Evolutionary conservation across 2,113 vertebrate genomes (phyloP), one percentile per base, ranked within the genome.

Genomic region (Scatophagus argus): DNA sequence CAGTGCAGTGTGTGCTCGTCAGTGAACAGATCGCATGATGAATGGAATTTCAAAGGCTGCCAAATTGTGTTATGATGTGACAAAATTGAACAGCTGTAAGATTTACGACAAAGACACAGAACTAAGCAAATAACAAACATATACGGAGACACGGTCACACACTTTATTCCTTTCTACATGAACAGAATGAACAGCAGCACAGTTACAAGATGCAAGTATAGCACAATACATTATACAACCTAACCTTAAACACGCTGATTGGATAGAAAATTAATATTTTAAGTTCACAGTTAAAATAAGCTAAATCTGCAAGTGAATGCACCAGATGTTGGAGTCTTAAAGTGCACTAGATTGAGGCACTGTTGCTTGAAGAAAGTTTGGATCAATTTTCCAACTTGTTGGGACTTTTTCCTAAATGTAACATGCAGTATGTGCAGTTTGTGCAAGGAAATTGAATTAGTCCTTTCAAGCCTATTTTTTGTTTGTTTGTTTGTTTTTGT

Each of bases 151-250:
- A 25, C 52, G 36, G 6, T 61, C 16, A 43, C 9, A 79, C 65
- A 68, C 32, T 79, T 85, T 89, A 63, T 87, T 83, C 81, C 11
- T 61, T 34, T n/a, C 10, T 0, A 49, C 6, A 59, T 32, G 7
- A 67, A 47, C 16, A 65, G 7, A 34, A 10, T 43, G 6, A 46
- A 36, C 34, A 67, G 19, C n/a, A n/a, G n/a, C n/a, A n/a, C n/a
- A 61, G 5, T 38, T 43, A 55, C 36, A 55, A 38, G 58, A 31
- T 47, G 13, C 10, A 55, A 34, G 13, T 55, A 25, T 12, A 62
- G 13, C 36, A 27, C 23, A 2, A 17, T 32, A 51, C 21, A 61
- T 31, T 21, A n/a, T 19, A 21, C 43, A 67, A 43, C 34, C 34
- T 5, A 71, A 10, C 19, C 70, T 58, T 38, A 60, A 71, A 70